Conservation (phyloP, 2,113 vertebrate species). For the Mola mola region DNA sequence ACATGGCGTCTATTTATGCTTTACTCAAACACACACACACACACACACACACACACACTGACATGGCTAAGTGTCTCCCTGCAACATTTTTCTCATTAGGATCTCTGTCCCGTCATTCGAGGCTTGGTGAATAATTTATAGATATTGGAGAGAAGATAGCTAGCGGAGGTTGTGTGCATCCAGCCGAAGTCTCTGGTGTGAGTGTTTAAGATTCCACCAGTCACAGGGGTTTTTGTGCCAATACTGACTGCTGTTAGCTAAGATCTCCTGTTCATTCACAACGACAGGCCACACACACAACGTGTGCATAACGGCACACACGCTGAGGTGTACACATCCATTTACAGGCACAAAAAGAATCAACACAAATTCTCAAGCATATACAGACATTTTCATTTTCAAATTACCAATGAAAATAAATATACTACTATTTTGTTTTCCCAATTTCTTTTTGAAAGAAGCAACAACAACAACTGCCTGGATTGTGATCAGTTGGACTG, state of each 20-base stretch:
- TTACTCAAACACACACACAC: too few relatives aligned
- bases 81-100: constrained; percentile 69
- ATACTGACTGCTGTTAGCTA: constrained; percentile 52
- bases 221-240: constrained; percentile 55
- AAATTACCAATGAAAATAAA: too few relatives aligned
- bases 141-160: constrained; percentile 38
- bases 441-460: too few relatives aligned
- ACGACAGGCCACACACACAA: constrained; percentile 28
- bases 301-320: constrained; percentile 3
- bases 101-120: constrained; percentile 55
- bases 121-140: constrained; percentile 73
- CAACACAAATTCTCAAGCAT: too few relatives aligned
- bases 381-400: too few relatives aligned
- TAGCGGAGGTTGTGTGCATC: constrained; percentile 33
- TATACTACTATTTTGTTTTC: too few relatives aligned
- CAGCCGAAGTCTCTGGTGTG: constrained; percentile 49
- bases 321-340: background rate
- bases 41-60: constrained; percentile 31
- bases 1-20: constrained; percentile 52
- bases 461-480: too few relatives aligned
- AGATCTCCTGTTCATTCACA: constrained; percentile 41
- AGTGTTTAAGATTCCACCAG: constrained; percentile 61
- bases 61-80: constrained; percentile 44
- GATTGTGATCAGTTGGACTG: too few relatives aligned
- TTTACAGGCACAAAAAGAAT: too few relatives aligned